Base-by-base conservation (phyloP, 2,888 invertebrate genomes). In the Diogma glabrata region DNA sequence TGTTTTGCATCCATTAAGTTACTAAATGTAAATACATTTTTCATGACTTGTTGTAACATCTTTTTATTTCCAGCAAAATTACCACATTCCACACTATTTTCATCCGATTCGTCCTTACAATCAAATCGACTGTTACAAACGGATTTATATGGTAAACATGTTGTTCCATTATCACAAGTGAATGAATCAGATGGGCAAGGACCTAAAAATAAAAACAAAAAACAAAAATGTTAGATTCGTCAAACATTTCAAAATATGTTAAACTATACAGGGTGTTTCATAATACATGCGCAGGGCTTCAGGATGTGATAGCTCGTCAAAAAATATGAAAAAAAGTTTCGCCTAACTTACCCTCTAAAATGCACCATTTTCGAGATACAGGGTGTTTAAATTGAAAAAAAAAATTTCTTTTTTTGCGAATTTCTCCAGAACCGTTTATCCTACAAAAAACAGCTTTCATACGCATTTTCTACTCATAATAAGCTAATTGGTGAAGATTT, bases 171-270 rank as follows among this genome's bases (percentile, higher is more conserved):
- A 54, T 67, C 63, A 58, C 79, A 79, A 43, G 71, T 65, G 60
- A 77, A 75, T 46, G 74, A 73, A 57, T 76, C 77, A 66, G 60
- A 66, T 64, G 75, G 73, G 60, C 76, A 76, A 36, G 68, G 63
- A 57, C 74, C 77, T 76, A 60, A 5, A 52, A 54, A 54, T 9
- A 24, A 38, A 46, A 17, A 52, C 24, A 49, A 47, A 14, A 22
- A 24, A 46, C n/a, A 28, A 28, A 28, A 28, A 12, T 28, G 3
- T 28, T 28, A 28, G 28, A 28, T 12, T 28, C 28, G 3, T n/a
- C 10, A 28, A 3, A 12, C n/a, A 3, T 28, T 28, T n/a, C n/a
- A 10, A n/a, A 12, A 3, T 3, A n/a, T n/a, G n/a, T n/a, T n/a
- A n/a, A n/a, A n/a, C n/a, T n/a, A n/a, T n/a, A n/a, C n/a, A n/a